A percentile compares a stretch with the other conserved stretches of the same genome.
These are phyloP conservation scores for Melanerpes aurifrons DNA, from an alignment of 2,113 vertebrate species.

Conservation along the genomic window DNA sequence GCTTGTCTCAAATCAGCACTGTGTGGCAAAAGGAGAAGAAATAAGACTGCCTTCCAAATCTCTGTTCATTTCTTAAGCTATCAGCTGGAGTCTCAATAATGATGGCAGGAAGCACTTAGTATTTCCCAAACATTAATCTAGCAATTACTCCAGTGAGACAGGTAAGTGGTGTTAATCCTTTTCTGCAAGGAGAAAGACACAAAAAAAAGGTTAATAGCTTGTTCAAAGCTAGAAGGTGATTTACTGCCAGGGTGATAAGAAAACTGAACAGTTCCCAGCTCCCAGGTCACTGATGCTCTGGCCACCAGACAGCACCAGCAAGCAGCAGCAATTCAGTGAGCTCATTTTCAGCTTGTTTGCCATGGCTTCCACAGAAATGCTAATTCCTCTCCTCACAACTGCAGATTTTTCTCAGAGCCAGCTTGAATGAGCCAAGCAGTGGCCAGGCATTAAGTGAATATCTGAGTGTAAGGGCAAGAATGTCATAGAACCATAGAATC, in stretches of 20 bases:
- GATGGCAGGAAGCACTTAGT: not conserved
- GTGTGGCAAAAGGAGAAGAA: not conserved
- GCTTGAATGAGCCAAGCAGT: not conserved
- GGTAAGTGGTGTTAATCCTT: not conserved
- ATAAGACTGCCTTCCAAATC: not conserved
- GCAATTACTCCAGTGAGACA: not conserved
- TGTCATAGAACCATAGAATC: too few relatives aligned
- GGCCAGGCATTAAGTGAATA: not conserved
- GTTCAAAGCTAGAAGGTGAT: not conserved
- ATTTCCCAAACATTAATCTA: slow-evolving; percentile 16
- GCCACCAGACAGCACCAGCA: not conserved
- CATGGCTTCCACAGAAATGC: not conserved
- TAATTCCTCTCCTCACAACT: not conserved
- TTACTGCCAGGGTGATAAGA: not conserved
- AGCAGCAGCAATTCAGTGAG: not conserved
- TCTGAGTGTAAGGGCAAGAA: not conserved
- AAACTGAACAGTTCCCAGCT: not conserved
- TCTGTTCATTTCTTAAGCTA: not conserved
- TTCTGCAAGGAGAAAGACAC: not conserved
- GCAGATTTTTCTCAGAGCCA: not conserved
- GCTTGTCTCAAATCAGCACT: too few relatives aligned
- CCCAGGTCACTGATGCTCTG: not conserved
- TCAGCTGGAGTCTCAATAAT: not conserved
- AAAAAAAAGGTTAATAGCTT: not conserved
- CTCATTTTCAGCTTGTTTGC: not conserved